A percentile compares a stretch with the other conserved stretches of the same genome.
Evolutionary conservation across 2,797 vertebrate species (phyloP).

Genomic region (Sciurus carolinensis): DNA sequence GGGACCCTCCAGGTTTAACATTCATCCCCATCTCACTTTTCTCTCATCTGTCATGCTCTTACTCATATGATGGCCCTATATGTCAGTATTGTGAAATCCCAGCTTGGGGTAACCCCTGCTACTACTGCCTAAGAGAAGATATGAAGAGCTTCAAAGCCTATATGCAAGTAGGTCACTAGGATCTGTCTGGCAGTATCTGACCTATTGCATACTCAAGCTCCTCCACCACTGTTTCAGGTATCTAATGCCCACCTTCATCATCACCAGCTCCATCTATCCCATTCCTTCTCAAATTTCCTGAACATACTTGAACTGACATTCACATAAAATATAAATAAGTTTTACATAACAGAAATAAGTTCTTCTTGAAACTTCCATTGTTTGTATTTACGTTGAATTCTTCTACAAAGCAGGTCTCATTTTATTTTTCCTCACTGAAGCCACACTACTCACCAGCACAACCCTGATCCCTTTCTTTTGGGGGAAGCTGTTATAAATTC

Average conservation of each 20-base stretch:
- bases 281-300: not conserved
- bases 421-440: not conserved
- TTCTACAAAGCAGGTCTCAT: not conserved
- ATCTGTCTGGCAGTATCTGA: not conserved
- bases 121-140: not conserved
- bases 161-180: not conserved
- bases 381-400: not conserved
- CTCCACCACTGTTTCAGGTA: too few species aligned
- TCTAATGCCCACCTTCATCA: not conserved
- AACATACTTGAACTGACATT: not conserved
- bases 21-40: not conserved
- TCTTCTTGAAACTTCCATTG: not conserved
- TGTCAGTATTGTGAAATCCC: not conserved
- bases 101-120: not conserved
- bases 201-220: too few species aligned
- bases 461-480: not conserved
- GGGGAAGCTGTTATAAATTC: not conserved
- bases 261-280: not conserved
- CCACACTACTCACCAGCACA: not conserved
- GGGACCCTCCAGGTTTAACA: not conserved
- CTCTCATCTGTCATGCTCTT: not conserved
- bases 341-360: not conserved
- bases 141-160: not conserved
- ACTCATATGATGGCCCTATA: not conserved
- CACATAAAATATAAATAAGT: not conserved